phyloP scores from a whole-genome alignment of 2,113 vertebrate species.

The Circaetus gallicus region DNA sequence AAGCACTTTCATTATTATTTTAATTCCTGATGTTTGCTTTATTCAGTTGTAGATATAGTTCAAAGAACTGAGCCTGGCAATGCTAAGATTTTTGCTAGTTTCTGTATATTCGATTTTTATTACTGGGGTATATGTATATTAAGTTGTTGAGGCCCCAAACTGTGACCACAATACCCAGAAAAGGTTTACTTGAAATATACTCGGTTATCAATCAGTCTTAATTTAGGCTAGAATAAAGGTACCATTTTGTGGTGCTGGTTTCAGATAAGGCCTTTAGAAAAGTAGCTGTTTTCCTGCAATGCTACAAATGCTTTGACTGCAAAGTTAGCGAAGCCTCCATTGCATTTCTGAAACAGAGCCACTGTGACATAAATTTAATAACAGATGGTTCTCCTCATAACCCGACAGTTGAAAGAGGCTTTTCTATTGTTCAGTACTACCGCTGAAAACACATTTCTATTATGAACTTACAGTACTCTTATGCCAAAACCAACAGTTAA shows the following conservation, averaged over 20 bases:
- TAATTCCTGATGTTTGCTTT: background rate
- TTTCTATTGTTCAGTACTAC: slow-evolving; percentile 61
- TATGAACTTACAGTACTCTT: slow-evolving; percentile 10
- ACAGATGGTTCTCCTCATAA: slow-evolving; percentile 54
- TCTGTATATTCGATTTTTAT: background rate
- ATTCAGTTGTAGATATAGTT: background rate
- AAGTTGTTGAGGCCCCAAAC: background rate
- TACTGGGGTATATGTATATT: background rate
- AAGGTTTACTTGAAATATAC: background rate
- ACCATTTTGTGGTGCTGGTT: background rate
- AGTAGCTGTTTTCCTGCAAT: background rate
- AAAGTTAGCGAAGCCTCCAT: background rate
- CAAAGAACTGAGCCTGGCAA: background rate
- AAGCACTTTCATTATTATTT: slow-evolving; percentile 2
- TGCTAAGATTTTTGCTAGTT: background rate
- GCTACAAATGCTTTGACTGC: background rate
- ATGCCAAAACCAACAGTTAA: slow-evolving; percentile 64
- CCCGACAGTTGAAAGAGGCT: slow-evolving; percentile 5
- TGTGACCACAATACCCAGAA: background rate
- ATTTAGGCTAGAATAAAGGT: background rate
- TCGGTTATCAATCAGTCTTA: background rate
- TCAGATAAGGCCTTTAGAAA: background rate
- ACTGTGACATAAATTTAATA: slow-evolving; percentile 62
- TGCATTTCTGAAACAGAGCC: slow-evolving; percentile 24
- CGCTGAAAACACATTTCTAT: slow-evolving; percentile 49